A percentile compares a stretch with the other conserved stretches of the same genome.
These are phyloP conservation scores for Choristoneura rosaceana DNA, from an alignment of 2,888 invertebrate genomes.

Conservation along the genomic window DNA sequence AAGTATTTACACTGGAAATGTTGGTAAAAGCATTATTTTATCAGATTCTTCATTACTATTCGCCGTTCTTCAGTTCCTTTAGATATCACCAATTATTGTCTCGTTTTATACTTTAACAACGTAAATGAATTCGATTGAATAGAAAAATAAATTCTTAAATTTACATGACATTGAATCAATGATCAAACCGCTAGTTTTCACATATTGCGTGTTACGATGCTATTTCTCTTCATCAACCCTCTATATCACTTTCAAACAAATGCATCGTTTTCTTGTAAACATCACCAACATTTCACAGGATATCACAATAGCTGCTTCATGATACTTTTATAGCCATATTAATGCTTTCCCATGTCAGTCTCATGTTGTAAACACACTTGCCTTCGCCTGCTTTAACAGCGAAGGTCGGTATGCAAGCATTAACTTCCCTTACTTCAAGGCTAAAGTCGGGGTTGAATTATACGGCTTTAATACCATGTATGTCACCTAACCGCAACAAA, in stretches of 20 bases:
- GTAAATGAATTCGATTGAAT: not conserved
- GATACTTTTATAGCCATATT: conserved; percentile 6
- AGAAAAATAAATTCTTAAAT: not conserved
- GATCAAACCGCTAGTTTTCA: conserved; percentile 2
- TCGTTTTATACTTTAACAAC: not conserved
- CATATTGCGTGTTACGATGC: conserved; percentile 4
- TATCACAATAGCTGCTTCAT: conserved; percentile 15
- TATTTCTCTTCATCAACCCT: conserved; percentile 4
- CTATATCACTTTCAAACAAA: conserved; percentile 1
- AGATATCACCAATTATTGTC: not conserved
- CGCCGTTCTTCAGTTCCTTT: not conserved
- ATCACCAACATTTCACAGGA: conserved; percentile 9
- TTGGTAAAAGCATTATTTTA: conserved; percentile 6
- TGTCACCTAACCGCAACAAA: conserved; percentile 2
- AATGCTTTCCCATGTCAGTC: conserved; percentile 12
- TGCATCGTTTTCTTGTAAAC: conserved; percentile 7
- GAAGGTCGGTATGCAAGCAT: conserved; percentile 47
- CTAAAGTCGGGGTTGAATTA: conserved; percentile 51
- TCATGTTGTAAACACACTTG: not conserved
- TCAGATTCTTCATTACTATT: conserved; percentile 11
- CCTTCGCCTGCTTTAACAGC: conserved; percentile 17
- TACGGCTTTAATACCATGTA: conserved; percentile 21
- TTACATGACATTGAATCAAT: not conserved
- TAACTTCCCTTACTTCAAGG: conserved; percentile 47
- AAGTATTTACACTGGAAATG: conserved; percentile 18